Evolutionary conservation across 2,113 vertebrate species (phyloP), one percentile per base, ranked within the genome.

Genomic region (Garra rufa): DNA sequence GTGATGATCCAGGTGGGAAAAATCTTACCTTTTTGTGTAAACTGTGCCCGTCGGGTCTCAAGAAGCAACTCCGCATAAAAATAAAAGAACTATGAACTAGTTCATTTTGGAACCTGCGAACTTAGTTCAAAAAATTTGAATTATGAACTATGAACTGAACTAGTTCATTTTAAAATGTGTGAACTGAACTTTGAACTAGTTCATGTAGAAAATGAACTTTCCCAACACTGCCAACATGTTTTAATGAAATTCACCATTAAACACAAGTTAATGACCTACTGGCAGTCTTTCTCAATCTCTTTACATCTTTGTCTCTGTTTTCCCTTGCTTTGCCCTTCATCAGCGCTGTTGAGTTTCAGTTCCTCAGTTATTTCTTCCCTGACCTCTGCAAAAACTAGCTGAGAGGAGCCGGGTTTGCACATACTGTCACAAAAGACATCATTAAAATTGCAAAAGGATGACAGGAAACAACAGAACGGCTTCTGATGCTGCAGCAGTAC

Each of bases 361-460:
- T 55, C 17, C 28, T 38, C 74, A 57, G 30, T 38, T 9, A 57
- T 21, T 41, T 57, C 75, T 30, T 76, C 50, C 30, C 19, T 57
- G 50, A 57, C 30, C 50, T 77, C 75, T 44, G 69, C 21, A 71
- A 44, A 71, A 71, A 44, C 69, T 71, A 71, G 38, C 9, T 10
- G 13, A 13, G 19, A 34, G 28, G 50, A n/a, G 30, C 44, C 17
- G 61, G 61, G 26, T 30, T 67, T 67, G 24, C 1, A 1, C 26
- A 34, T 21, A 52, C 30, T 1, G 19, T 59, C 75, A 77, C 50
- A n/a, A 24, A 24, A 61, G 34, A 78, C 52, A 61, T 59, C 76
- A 78, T 78, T 78, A 78, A 78, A 78, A 78, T 44, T 78, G 76
- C 76, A 78, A 26, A 38, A 78, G 76, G 34, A 61, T 9, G 76